phyloP scores from a whole-genome alignment of 1,140 invertebrate species.

The Cherax destructor region DNA sequence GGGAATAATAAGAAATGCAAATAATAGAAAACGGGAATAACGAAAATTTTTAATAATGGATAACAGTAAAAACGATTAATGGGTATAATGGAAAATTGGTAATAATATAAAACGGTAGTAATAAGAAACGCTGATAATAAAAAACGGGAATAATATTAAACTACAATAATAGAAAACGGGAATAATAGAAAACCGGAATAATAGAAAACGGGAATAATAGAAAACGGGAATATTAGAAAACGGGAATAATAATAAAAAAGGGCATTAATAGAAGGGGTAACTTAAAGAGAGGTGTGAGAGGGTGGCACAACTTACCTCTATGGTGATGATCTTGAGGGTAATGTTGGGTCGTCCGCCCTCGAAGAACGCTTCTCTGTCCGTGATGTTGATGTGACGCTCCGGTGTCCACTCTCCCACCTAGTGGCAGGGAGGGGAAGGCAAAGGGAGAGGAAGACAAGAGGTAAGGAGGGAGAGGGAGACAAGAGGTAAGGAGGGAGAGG shows the following conservation, averaged over 20 bases:
- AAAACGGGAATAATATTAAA: no score
- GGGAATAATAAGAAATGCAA: no score
- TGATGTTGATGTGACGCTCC: constrained; percentile 85
- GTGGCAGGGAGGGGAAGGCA: neutral
- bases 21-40: no score
- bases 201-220: no score
- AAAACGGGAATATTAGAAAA: no score
- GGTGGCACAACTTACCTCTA: constrained; percentile 82
- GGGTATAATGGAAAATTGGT: no score
- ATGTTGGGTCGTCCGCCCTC: constrained; percentile 89
- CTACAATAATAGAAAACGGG: no score
- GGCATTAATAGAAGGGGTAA: neutral
- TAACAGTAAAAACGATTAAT: no score
- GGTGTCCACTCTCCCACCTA: constrained; percentile 90
- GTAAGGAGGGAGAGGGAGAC: neutral
- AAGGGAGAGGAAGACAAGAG: neutral
- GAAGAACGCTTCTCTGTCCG: constrained; percentile 90
- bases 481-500: neutral
- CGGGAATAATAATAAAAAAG: neutral
- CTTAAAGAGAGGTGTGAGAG: neutral
- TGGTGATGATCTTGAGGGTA: constrained; percentile 91
- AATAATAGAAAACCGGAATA: no score
- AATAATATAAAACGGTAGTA: no score
- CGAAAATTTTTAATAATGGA: no score
- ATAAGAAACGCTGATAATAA: no score